Evolutionary conservation across 1,140 invertebrate species (phyloP), one percentile per base, ranked within the genome.

Genomic region (Diachasmimorpha longicaudata): DNA sequence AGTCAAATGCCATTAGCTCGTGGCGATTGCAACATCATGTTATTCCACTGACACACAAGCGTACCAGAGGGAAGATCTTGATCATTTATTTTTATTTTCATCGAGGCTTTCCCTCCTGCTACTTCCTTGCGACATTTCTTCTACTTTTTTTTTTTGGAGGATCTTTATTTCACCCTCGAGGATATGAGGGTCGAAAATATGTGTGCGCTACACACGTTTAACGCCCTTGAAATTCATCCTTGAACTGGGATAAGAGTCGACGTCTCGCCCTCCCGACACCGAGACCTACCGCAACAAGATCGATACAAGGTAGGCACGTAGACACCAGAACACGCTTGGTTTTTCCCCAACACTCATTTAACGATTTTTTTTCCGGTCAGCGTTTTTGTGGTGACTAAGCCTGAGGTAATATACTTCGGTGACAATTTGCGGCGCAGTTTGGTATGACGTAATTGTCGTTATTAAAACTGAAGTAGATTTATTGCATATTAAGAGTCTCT

Each of bases 181-280:
- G 42, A 58, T 70, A 55, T 73, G 44, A 70, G 36, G 52, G 25
- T 68, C 36, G 9, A 39, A 77, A 72, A 52, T 55, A 73, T 67
- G 58, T 74, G 71, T 74, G 71, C 70, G 66, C 70, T 77, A 79
- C 79, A 80, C 75, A 76, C 79, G 78, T 75, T 72, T 72, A 76
- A 78, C 76, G 84, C 82, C 85, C 87, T 89, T 89, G 87, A 88
- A 87, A 85, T 85, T 81, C 80, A 84, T 86, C 85, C 83, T 83
- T 79, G 79, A 85, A 87, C 82, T 85, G 84, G 86, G 83, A 87
- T 87, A 88, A 87, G 85, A 84, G 82, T 73, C 74, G 79, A 72
- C 72, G 52, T 77, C 80, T 85, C 84, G 79, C 85, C 79, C 84
- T 80, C 72, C 79, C 66, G 78, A 81, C 80, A 81, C 48, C 82